Conservation (phyloP, 2,888 invertebrate genomes). For the Xanthorhoe spadicearia region DNA sequence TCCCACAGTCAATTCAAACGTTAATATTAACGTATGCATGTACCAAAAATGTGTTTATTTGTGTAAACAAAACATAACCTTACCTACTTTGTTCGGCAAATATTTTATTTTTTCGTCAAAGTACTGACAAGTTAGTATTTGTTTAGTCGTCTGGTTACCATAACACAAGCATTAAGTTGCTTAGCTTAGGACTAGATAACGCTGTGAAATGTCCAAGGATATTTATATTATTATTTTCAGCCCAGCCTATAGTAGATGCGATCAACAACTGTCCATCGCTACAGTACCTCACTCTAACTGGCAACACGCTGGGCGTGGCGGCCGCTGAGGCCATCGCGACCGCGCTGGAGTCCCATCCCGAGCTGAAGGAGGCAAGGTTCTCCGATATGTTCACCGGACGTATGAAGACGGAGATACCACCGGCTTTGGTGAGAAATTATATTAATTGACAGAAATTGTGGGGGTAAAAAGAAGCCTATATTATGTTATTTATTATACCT, state of each 20-base stretch:
- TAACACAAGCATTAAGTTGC: no score
- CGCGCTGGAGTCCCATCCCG: slow-evolving; percentile 90
- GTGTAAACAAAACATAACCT: slow-evolving; percentile 29
- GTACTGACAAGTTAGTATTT: background rate
- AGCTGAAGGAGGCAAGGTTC: slow-evolving; percentile 93
- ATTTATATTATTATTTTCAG: slow-evolving; percentile 80
- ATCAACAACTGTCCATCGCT: slow-evolving; percentile 89
- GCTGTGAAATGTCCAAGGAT: no score
- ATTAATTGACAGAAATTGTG: no score
- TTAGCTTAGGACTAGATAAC: no score
- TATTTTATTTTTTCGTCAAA: background rate
- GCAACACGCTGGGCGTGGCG: slow-evolving; percentile 96
- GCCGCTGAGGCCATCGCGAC: slow-evolving; percentile 94
- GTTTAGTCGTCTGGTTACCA: no score
- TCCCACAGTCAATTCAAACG: background rate
- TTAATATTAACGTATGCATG: no score
- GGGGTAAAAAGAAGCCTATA: no score
- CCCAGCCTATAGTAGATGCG: slow-evolving; percentile 89
- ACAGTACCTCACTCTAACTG: slow-evolving; percentile 91
- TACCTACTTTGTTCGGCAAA: slow-evolving; percentile 11
- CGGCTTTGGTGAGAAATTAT: slow-evolving; percentile 88
- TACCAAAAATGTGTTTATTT: background rate
- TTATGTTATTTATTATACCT: no score
- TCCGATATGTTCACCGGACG: slow-evolving; percentile 99
- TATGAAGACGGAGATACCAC: slow-evolving; percentile 97